phyloP scores from a whole-genome alignment of 2,113 vertebrate species.

The Myotis davidii region DNA sequence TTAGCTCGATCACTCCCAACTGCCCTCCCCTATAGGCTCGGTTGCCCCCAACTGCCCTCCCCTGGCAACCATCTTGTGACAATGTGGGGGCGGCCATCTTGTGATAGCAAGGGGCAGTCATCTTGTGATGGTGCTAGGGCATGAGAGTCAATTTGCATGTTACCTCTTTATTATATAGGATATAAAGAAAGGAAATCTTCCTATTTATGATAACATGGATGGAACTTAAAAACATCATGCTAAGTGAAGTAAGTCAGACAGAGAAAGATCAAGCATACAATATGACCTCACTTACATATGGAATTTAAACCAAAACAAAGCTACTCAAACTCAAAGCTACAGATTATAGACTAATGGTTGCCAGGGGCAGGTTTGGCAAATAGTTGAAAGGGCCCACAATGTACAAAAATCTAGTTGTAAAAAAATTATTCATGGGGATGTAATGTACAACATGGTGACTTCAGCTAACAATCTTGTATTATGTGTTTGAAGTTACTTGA shows the following conservation, averaged over 20 bases:
- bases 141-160: too few relatives aligned
- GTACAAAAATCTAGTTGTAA: background rate
- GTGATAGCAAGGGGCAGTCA: too few relatives aligned
- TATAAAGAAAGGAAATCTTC: background rate
- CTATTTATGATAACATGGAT: background rate
- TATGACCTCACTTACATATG: background rate
- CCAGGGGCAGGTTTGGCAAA: background rate
- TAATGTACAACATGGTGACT: background rate
- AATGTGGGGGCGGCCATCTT: too few relatives aligned
- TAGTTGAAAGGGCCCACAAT: background rate
- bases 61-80: too few relatives aligned
- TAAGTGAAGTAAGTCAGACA: background rate
- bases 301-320: background rate
- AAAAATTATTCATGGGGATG: background rate
- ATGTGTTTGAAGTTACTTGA: background rate
- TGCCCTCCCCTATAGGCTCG: too few relatives aligned
- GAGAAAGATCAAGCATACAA: background rate
- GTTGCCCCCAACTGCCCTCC: too few relatives aligned
- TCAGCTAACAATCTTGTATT: background rate
- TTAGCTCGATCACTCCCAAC: too few relatives aligned
- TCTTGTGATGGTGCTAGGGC: too few relatives aligned
- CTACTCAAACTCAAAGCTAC: background rate
- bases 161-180: too few relatives aligned
- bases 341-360: background rate
- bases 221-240: background rate